Percentiles rank a stretch among this genome's conserved stretches.
These are phyloP conservation scores for Cotesia congregata DNA, from an alignment of 2,888 invertebrate species.

Conservation along the genomic window DNA sequence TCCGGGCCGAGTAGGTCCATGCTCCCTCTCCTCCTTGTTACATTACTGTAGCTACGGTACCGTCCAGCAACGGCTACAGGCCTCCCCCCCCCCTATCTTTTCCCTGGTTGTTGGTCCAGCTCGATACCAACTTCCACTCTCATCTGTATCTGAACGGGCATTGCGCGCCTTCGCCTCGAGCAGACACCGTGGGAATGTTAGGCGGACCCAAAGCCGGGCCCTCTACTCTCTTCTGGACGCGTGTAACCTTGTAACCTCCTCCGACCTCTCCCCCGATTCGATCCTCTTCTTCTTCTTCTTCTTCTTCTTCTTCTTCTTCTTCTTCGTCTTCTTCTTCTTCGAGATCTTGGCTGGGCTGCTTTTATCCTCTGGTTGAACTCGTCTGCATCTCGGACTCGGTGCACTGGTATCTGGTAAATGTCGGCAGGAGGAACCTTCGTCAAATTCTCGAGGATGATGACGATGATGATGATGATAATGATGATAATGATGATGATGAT, in stretches of 20 bases:
- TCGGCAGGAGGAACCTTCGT: constrained; percentile 20
- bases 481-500: constrained; percentile 23
- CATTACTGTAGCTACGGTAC: too few relatives aligned
- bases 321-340: constrained; percentile 36
- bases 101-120: constrained; percentile 52
- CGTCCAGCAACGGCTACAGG: neutral
- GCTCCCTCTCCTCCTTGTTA: neutral
- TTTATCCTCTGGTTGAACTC: neutral
- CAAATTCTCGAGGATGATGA: constrained; percentile 29
- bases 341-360: constrained; percentile 17
- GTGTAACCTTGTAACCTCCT: constrained; percentile 65
- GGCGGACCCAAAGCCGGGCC: constrained; percentile 64
- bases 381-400: constrained; percentile 13
- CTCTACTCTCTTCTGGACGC: constrained; percentile 64
- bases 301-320: constrained; percentile 40
- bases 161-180: constrained; percentile 65
- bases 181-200: constrained; percentile 69
- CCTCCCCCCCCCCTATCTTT: constrained; percentile 31
- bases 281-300: constrained; percentile 41
- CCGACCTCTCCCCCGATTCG: constrained; percentile 57
- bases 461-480: constrained; percentile 27
- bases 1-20: neutral
- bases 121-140: constrained; percentile 50
- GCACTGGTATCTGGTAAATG: constrained; percentile 27
- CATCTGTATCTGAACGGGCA: constrained; percentile 42